phyloP scores from a whole-genome alignment of 2,797 vertebrate species.

The Aphelocoma californica region DNA sequence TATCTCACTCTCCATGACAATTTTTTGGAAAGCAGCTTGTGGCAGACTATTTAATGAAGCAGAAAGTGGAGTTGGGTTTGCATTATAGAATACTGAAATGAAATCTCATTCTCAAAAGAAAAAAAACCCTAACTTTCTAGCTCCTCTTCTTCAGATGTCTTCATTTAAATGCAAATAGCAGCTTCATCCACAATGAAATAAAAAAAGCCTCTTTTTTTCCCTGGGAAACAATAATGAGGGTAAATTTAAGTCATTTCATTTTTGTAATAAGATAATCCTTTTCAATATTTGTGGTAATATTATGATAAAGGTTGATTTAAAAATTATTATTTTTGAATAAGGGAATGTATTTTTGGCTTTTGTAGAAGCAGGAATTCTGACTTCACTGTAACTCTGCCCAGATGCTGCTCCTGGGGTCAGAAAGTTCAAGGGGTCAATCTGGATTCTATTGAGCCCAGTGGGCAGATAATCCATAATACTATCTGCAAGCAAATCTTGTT shows the following conservation, averaged over 20 bases:
- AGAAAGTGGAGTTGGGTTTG: conserved; percentile 3
- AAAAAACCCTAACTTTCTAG: background rate
- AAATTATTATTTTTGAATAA: conserved; percentile 56
- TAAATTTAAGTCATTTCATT: conserved; percentile 45
- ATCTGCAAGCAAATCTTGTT: background rate
- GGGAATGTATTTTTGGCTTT: background rate
- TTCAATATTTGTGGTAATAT: background rate
- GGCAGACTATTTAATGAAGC: conserved; percentile 15
- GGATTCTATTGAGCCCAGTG: background rate
- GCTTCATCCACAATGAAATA: conserved; percentile 38
- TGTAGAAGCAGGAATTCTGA: background rate
- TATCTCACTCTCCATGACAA: background rate
- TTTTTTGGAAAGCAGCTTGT: conserved; percentile 15
- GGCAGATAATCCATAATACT: background rate
- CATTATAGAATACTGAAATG: background rate
- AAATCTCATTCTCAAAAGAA: conserved; percentile 41
- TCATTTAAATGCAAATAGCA: conserved; percentile 72
- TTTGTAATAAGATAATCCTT: conserved; percentile 32
- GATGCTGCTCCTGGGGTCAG: background rate
- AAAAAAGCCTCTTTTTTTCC: background rate
- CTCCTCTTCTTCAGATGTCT: conserved; percentile 53
- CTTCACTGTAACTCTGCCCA: background rate
- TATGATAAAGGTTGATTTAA: conserved; percentile 31
- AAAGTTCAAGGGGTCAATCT: background rate
- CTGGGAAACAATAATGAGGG: conserved; percentile 48